Base-by-base conservation (phyloP, 2,113 vertebrate genomes). In the Emydocephalus ijimae region DNA sequence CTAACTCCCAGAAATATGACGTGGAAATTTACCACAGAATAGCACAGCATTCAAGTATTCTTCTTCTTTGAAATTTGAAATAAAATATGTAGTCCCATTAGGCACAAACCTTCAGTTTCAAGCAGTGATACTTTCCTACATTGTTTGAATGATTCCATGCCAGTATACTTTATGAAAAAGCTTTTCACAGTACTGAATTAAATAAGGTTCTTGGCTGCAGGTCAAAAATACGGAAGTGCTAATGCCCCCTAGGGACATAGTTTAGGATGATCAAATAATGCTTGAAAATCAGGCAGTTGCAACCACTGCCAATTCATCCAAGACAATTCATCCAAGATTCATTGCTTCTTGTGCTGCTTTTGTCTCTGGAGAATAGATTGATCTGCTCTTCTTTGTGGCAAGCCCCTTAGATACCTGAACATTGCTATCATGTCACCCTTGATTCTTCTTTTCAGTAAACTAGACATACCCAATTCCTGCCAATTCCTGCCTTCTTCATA, bases 211-310 rank as follows among this genome's bases (percentile, higher is more conserved):
- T 81, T 81, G 15, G 24, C 23, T 26, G 29, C 15, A 56, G 45
- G 50, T 26, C 52, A 85, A 57, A 20, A 24, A 56, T 85, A 48
- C 24, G 1, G 55, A 89, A 56, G 61, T 54, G 29, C 39, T 57
- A 54, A 57, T 92, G 87, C 92, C 92, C 92, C 85, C 92, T 89
- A 85, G 34, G 50, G 92, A 48, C 52, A 20, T 15, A 54, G 5
- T 1, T 54, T 89, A 74, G 64, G 11, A 74, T 81, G 24, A 74
- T 74, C 34, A 50, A 87, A 87, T 52, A 26, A 21, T 69, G 64
- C 29, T 91, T 87, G 9, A 12, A 89, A 88, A 69, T 43, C 7
- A 64, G 34, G 69, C 12, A 89, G 43, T 21, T 57, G 24, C 9
- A 85, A 45, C 14, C 18, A 23, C 18, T 45, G 50, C 11, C 61